Evolutionary conservation across 2,888 invertebrate genomes (phyloP), one percentile per base, ranked within the genome.

Genomic region (Rotaria sp.): DNA sequence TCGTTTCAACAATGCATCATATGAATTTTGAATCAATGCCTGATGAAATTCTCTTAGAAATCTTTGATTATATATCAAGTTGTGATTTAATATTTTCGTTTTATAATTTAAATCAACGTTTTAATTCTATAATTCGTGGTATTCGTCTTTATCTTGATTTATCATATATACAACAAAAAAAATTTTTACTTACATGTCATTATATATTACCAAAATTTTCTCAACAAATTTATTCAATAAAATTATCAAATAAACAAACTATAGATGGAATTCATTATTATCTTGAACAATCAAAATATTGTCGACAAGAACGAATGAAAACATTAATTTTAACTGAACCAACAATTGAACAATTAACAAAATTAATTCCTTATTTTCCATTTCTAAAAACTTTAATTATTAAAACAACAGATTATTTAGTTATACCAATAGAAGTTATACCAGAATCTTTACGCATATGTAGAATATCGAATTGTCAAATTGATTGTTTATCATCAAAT

Each of bases 31-130:
- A 67, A 67, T 35, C 67, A 15, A 35, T 67, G 13, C 67, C 67
- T 13, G 67, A 67, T 67, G 67, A 67, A 18, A 67, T 67, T 67
- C 35, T 67, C 67, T 67, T 67, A 30, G 67, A 67, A 67, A 35
- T 67, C 10, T 67, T 67, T 18, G 67, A 67, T 67, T 67, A 67
- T 67, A 18, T 67, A 67, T 67, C 67, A 30, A n/a, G 67, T 67
- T 67, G 35, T 67, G 67, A 67, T 67, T 35, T 67, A 35, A 67
- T 67, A 24, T 35, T 35, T 35, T 67, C 67, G 35, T 67, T 67
- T 35, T 67, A 67, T 67, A 67, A 67, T 67, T 67, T 67, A 67
- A 67, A 67, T 67, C 30, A n/a, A 67, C 67, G 67, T 67, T 35
- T 67, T 1, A 67, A 67, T 35, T 67, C 67, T 3, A 67, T 67